A percentile compares a stretch with the other conserved stretches of the same genome.
Evolutionary conservation across 2,113 vertebrate species (phyloP).

Genomic region (Piprites chloris): DNA sequence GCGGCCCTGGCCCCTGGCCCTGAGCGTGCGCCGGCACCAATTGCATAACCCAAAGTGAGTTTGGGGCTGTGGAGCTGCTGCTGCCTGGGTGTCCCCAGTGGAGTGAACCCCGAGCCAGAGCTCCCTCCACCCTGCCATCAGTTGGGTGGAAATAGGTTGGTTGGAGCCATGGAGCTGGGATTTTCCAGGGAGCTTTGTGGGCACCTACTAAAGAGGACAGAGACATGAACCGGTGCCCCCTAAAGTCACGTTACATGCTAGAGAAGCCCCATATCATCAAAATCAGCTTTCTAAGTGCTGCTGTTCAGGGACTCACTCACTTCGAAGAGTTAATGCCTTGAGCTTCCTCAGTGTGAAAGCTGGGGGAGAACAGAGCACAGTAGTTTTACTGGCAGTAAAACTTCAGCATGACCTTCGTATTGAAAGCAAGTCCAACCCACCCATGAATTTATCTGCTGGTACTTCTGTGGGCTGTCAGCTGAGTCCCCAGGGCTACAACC

Average conservation of each 20-base stretch:
- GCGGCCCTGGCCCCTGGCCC: background rate
- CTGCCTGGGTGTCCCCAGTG: fast-evolving
- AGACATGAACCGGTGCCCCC: background rate
- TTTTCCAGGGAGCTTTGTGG: background rate
- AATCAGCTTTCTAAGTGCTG: background rate
- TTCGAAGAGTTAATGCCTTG: background rate
- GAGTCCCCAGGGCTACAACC: background rate
- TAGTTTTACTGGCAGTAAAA: background rate
- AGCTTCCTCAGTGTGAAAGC: background rate
- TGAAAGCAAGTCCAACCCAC: background rate
- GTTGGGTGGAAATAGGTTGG: background rate
- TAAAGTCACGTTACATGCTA: fast-evolving
- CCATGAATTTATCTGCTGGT: background rate
- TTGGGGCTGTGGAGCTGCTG: fast-evolving
- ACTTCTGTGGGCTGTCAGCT: background rate
- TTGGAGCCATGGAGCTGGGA: background rate
- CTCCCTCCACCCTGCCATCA: fast-evolving
- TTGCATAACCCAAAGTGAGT: background rate
- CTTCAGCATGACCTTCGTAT: background rate
- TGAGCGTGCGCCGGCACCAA: fast-evolving
- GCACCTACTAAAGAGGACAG: background rate
- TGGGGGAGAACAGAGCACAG: background rate
- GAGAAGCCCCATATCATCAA: background rate
- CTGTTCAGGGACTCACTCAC: background rate
- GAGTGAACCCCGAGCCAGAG: background rate